Percentiles rank a stretch among this genome's conserved stretches.
Conservation (phyloP, 2,888 invertebrate species). For the Cryptocephalus primarius region DNA sequence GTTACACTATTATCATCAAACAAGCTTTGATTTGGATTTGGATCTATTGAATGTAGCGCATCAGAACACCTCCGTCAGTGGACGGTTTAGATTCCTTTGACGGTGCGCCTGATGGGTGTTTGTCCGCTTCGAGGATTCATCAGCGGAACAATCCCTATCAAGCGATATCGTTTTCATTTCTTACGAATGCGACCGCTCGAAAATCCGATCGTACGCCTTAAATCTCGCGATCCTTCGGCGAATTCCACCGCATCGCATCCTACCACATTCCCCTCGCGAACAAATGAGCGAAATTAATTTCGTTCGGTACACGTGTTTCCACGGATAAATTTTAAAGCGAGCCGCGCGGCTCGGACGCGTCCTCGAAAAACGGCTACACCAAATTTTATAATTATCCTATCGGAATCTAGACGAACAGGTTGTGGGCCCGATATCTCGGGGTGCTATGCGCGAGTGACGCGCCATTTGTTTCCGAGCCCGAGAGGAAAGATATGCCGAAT, state of each 20-base stretch:
- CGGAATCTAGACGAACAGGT: constrained; percentile 34
- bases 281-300: constrained; percentile 29
- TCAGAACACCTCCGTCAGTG: too few species aligned
- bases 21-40: too few species aligned
- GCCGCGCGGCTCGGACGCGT: constrained; percentile 2
- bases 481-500: constrained; percentile 7
- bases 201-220: not conserved
- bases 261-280: constrained; percentile 17
- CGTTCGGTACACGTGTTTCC: constrained; percentile 20
- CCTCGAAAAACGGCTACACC: constrained; percentile 30
- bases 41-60: too few species aligned
- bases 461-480: constrained; percentile 27
- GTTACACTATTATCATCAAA: too few species aligned
- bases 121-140: too few species aligned
- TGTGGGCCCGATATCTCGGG: constrained; percentile 21
- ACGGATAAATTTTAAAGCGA: constrained; percentile 4
- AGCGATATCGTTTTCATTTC: too few species aligned
- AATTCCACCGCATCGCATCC: constrained; percentile 9
- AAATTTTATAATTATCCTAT: constrained; percentile 34
- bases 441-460: constrained; percentile 25
- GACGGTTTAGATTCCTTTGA: too few species aligned
- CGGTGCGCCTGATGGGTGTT: too few species aligned
- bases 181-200: constrained; percentile 9
- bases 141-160: too few species aligned
- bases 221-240: constrained; percentile 7